Percentiles rank a stretch among this genome's conserved stretches.
These are phyloP conservation scores for Aplidium turbinatum DNA, from an alignment of 23 tunicate genomes.

Conservation along the genomic window DNA sequence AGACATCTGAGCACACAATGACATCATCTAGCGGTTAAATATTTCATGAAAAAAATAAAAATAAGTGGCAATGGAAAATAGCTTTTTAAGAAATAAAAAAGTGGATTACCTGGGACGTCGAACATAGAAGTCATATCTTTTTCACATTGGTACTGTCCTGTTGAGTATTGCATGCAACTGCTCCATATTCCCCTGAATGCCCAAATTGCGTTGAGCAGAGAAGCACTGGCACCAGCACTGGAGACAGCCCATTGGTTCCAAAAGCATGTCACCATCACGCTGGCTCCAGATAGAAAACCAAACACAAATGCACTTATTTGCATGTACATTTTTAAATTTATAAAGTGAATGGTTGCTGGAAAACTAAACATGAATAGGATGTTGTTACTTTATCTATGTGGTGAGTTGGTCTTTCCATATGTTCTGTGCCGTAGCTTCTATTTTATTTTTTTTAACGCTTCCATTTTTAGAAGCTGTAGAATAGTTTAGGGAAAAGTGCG, in stretches of 20 bases:
- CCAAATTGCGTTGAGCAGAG: constrained; percentile 62
- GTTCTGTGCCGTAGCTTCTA: no score
- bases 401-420: no score
- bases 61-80: background rate
- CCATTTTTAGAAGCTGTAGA: no score
- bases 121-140: constrained; percentile 3
- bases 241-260: constrained; percentile 79
- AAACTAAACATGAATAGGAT: no score
- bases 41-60: background rate
- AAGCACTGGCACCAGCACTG: constrained; percentile 52
- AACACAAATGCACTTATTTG: constrained; percentile 52
- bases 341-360: no score
- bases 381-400: no score
- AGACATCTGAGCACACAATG: no score
- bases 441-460: no score
- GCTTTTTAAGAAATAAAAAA: background rate
- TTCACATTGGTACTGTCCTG: constrained; percentile 75
- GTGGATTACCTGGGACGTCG: constrained; percentile 11
- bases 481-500: no score
- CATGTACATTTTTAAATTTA: constrained; percentile 24
- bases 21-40: no score
- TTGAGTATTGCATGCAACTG: constrained; percentile 59
- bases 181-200: constrained; percentile 74
- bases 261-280: constrained; percentile 32
- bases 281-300: constrained; percentile 32